Evolutionary conservation across 2,797 vertebrate species (phyloP).

Genomic region (Sternotherus odoratus): DNA sequence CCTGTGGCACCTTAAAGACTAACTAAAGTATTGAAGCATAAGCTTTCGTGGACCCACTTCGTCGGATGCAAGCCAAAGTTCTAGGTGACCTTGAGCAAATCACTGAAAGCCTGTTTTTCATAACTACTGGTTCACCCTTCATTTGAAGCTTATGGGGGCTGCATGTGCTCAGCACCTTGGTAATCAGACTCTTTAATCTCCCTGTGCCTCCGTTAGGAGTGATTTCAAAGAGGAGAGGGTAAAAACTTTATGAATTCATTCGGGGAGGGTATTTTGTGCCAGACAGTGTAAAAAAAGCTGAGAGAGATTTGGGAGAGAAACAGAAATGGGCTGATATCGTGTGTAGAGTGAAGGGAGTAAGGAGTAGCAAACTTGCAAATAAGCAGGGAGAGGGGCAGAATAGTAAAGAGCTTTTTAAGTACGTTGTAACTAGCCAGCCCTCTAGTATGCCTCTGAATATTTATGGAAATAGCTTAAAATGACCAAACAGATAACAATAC

Average conservation of each 20-base stretch:
- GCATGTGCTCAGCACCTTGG: no score
- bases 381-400: neutral
- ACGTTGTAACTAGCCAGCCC: neutral
- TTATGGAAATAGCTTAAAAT: neutral
- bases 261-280: neutral
- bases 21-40: no score
- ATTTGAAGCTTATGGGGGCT: no score
- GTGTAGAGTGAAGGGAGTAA: neutral
- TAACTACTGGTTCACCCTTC: no score
- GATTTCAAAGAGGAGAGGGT: neutral
- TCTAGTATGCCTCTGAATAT: fast-evolving
- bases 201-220: neutral
- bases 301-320: neutral
- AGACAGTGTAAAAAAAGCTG: neutral
- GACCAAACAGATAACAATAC: neutral
- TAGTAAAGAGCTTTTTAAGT: neutral
- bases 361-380: neutral
- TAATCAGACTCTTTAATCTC: no score
- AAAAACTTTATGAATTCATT: neutral
- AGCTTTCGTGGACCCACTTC: no score
- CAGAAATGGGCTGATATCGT: neutral
- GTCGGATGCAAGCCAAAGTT: no score
- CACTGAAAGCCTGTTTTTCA: neutral
- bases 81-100: no score
- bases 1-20: no score